A percentile compares a stretch with the other conserved stretches of the same genome.
Evolutionary conservation across 2,797 vertebrate species (phyloP).

Genomic region (Malurus leucopterus): DNA sequence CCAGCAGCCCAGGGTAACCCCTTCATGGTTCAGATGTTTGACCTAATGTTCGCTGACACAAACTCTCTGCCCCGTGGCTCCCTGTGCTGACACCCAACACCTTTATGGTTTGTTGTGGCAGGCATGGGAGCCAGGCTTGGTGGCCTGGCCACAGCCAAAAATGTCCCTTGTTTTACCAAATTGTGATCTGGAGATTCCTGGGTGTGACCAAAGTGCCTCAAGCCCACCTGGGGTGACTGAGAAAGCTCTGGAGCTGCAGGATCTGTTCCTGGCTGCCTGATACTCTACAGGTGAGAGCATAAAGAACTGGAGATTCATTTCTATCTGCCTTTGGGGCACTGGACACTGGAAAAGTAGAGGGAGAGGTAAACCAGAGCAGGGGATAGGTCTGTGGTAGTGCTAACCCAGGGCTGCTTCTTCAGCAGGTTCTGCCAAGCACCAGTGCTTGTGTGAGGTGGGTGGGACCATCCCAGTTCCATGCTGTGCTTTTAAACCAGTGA

Average conservation of each 20-base stretch:
- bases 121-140: neutral
- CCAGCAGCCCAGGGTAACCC: neutral
- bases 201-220: neutral
- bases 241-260: neutral
- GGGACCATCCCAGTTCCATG: neutral
- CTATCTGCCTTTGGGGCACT: fast-evolving
- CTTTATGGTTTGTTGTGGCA: neutral
- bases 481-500: slow-evolving; percentile 36
- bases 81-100: neutral
- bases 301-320: neutral
- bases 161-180: neutral
- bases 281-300: neutral
- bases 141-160: neutral
- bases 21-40: neutral
- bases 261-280: neutral
- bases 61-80: neutral
- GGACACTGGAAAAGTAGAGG: neutral
- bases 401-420: neutral
- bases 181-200: neutral
- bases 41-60: neutral
- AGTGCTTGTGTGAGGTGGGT: fast-evolving
- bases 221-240: neutral
- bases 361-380: neutral
- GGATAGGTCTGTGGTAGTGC: neutral
- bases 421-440: neutral